Evolutionary conservation across 2,113 vertebrate species (phyloP).

Genomic region (Pithys albifrons): DNA sequence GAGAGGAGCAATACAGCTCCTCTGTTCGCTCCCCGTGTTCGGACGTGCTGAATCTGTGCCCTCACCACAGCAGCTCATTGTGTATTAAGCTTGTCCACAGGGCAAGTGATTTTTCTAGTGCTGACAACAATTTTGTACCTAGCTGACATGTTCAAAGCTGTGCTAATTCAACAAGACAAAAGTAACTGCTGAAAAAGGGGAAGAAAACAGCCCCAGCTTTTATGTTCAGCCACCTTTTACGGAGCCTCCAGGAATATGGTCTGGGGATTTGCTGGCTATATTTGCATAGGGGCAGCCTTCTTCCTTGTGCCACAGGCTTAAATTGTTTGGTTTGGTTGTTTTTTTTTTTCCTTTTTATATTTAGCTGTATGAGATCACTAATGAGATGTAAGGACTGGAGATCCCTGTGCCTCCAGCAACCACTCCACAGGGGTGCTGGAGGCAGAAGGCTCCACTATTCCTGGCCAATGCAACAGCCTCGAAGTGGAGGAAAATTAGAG

Average conservation of each 20-base stretch:
- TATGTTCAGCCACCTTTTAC: background rate
- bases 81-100: background rate
- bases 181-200: background rate
- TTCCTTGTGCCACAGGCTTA: background rate
- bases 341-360: background rate
- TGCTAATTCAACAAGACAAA: background rate
- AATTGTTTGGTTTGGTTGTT: background rate
- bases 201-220: background rate
- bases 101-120: constrained; percentile 14
- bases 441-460: background rate
- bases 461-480: background rate
- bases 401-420: background rate
- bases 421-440: background rate
- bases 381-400: background rate
- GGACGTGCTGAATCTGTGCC: background rate
- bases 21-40: background rate
- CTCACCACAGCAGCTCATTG: background rate
- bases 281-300: background rate
- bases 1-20: background rate
- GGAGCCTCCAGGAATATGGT: background rate
- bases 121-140: constrained; percentile 1
- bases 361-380: background rate
- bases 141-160: background rate
- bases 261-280: background rate
- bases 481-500: background rate